These are phyloP conservation scores for Amphipyra tragopoginis DNA, from an alignment of 2,888 invertebrate genomes.

Conservation along the genomic window DNA sequence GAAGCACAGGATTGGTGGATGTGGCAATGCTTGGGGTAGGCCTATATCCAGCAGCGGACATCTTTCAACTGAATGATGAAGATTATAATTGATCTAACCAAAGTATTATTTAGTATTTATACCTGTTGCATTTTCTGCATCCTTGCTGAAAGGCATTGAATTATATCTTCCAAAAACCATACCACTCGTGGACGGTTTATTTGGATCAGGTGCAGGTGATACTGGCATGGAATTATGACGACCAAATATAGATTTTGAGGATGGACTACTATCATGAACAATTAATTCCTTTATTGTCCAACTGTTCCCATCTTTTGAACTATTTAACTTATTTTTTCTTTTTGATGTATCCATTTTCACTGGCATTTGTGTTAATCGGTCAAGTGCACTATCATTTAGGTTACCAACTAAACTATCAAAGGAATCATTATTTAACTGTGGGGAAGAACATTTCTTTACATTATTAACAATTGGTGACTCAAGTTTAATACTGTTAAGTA, in stretches of 20 bases:
- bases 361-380: slow-evolving; percentile 81
- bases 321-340: slow-evolving; percentile 52
- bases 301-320: slow-evolving; percentile 51
- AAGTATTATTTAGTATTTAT: not conserved
- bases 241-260: slow-evolving; percentile 75
- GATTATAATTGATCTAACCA: too few species aligned
- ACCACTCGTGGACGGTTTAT: slow-evolving; percentile 81
- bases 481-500: slow-evolving; percentile 79
- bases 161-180: slow-evolving; percentile 82
- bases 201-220: slow-evolving; percentile 73
- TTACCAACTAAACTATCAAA: slow-evolving; percentile 84
- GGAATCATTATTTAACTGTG: slow-evolving; percentile 81
- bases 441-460: slow-evolving; percentile 73
- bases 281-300: slow-evolving; percentile 76
- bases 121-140: slow-evolving; percentile 67
- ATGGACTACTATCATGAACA: slow-evolving; percentile 74
- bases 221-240: slow-evolving; percentile 87
- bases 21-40: too few species aligned
- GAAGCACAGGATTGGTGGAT: too few species aligned
- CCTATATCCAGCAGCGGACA: too few species aligned
- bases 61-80: too few species aligned
- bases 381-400: slow-evolving; percentile 85
- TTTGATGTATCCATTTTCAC: slow-evolving; percentile 61
- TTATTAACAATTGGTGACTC: slow-evolving; percentile 75
- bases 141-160: slow-evolving; percentile 83